Evolutionary conservation across 1,140 invertebrate species (phyloP), one percentile per base, ranked within the genome.

Genomic region (Sarcophaga peregrina): DNA sequence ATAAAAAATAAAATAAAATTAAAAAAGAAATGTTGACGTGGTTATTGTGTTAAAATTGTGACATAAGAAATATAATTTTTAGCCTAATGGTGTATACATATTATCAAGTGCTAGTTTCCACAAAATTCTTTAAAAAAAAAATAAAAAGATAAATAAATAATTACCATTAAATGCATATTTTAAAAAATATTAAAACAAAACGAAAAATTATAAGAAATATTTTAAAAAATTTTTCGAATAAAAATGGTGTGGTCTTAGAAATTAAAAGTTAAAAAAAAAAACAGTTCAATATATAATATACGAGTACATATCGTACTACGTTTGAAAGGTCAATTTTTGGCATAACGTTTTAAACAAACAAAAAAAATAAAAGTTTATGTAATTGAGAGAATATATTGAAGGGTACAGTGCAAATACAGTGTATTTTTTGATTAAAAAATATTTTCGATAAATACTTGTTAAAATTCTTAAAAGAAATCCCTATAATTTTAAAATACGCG

Each of bases 61-160:
- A 78, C 47, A 78, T 78, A 76, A 7, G 54, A 58, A 13, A 58
- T n/a, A 13, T 37, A 37, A 37, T 37, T 37, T 37, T 37, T 13
- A 58, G 54, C 7, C 7, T 58, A 68, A 68, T 10, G 50, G 50
- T 78, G 20, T 78, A 8, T n/a, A n/a, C n/a, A n/a, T 78, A 52
- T 25, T 52, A 52, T 78, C 17, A 45, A 58, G 80, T 62, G 52
- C 17, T 81, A 47, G 46, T 48, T 76, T 76, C n/a, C 25, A 74
- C 17, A 48, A 76, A 62, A 52, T 58, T 62, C 45, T 80, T 9
- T 81, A 10, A 50, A 48, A 74, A 68, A 83, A 20, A 47, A 50
- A 48, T 20, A 80, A 25, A 80, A 46, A 78, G 17, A 83, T 68
- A 83, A 72, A 68, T 48, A 20, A 58, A 83, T n/a, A 50, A 50